These are phyloP conservation scores for Xylophagus ater DNA, from an alignment of 2,888 invertebrate genomes.

Conservation along the genomic window DNA sequence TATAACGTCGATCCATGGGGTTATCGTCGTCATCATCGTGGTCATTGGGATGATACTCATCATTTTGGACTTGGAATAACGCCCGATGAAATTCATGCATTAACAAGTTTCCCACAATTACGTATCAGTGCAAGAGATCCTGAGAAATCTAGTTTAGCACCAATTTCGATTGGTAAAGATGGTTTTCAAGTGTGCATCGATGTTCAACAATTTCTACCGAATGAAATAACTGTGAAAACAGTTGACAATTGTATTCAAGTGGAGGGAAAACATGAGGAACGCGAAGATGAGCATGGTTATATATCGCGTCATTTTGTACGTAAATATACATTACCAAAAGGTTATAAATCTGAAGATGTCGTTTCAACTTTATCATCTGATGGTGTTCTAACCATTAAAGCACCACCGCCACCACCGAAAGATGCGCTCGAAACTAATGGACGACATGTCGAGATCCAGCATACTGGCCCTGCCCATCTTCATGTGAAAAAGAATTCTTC, in stretches of 20 bases:
- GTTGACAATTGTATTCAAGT: slow-evolving; percentile 50
- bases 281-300: slow-evolving; percentile 58
- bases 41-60: slow-evolving; percentile 18
- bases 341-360: slow-evolving; percentile 58
- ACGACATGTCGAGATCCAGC: slow-evolving; percentile 48
- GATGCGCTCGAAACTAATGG: slow-evolving; percentile 31
- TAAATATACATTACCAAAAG: slow-evolving; percentile 55
- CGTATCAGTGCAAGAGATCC: slow-evolving; percentile 9
- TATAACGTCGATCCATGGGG: slow-evolving; percentile 22
- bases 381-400: slow-evolving; percentile 64
- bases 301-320: slow-evolving; percentile 72
- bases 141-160: neutral
- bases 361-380: slow-evolving; percentile 69
- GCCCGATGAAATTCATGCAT: slow-evolving; percentile 30
- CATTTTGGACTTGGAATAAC: slow-evolving; percentile 29
- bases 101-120: slow-evolving; percentile 22
- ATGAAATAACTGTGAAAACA: slow-evolving; percentile 59
- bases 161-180: slow-evolving; percentile 45
- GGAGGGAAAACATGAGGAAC: slow-evolving; percentile 62
- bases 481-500: slow-evolving; percentile 26
- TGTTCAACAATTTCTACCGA: slow-evolving; percentile 57
- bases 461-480: slow-evolving; percentile 46
- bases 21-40: slow-evolving; percentile 1
- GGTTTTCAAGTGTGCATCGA: slow-evolving; percentile 59
- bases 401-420: slow-evolving; percentile 42